A percentile compares a stretch with the other conserved stretches of the same genome.
phyloP scores from a whole-genome alignment of 2,113 vertebrate genomes.

The Emydocephalus ijimae region DNA sequence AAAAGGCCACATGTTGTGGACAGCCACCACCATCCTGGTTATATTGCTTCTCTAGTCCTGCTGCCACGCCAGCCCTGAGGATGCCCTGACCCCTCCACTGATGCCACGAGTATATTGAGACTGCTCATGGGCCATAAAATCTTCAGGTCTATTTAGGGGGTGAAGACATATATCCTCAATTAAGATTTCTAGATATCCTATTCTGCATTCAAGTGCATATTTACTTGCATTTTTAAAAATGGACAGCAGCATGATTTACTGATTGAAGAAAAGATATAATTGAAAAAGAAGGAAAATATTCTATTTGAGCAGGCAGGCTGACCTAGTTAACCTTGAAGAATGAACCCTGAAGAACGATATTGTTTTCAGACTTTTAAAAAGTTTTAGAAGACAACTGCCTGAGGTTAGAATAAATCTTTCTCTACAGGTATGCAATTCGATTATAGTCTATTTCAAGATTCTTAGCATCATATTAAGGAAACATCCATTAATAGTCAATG shows the following conservation, averaged over 20 bases:
- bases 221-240: constrained; percentile 12
- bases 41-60: background rate
- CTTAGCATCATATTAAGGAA: constrained; percentile 14
- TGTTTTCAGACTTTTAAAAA: constrained; percentile 10
- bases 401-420: constrained; percentile 17
- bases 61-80: background rate
- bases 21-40: background rate
- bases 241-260: constrained; percentile 18
- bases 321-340: background rate
- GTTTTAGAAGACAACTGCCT: background rate
- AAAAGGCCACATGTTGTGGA: background rate
- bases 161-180: background rate
- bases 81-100: background rate
- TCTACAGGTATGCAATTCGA: background rate
- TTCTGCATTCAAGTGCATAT: background rate
- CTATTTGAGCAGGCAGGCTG: background rate
- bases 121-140: background rate
- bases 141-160: background rate
- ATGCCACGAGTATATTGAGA: background rate
- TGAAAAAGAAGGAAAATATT: constrained; percentile 21
- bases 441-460: constrained; percentile 4
- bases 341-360: background rate
- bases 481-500: background rate
- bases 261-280: constrained; percentile 20
- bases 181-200: background rate